Evolutionary conservation across 37 sponge, comb jelly and placozoan species (phyloP).

Genomic region (Diacarnus erythraeanus): DNA sequence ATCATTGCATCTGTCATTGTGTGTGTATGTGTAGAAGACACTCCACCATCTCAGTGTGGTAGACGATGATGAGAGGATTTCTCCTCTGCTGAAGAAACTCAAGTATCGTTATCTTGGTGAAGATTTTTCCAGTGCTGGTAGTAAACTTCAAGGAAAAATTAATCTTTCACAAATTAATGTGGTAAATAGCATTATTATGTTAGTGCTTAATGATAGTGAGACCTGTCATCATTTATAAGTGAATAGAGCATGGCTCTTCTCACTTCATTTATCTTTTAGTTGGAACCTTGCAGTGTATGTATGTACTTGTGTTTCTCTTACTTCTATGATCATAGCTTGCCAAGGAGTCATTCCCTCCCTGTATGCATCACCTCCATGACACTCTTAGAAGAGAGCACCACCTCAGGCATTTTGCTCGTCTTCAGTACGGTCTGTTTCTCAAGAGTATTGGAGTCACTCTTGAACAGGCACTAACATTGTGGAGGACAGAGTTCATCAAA

Average conservation of each 20-base stretch:
- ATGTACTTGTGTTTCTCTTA: not conserved
- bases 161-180: constrained; percentile 36
- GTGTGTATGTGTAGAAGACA: constrained; percentile 35
- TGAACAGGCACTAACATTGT: constrained; percentile 86
- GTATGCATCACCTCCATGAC: constrained; percentile 92
- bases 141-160: constrained; percentile 38
- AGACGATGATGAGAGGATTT: constrained; percentile 84
- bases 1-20: too few relatives aligned
- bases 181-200: constrained; percentile 10
- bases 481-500: constrained; percentile 83
- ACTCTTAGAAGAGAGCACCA: constrained; percentile 86
- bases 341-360: constrained; percentile 86
- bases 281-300: too few relatives aligned
- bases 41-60: constrained; percentile 66
- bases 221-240: not conserved
- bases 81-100: constrained; percentile 57
- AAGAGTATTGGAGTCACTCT: constrained; percentile 84
- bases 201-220: not conserved
- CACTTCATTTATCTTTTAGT: not conserved
- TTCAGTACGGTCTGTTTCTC: constrained; percentile 95
- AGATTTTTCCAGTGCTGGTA: constrained; percentile 43
- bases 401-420: constrained; percentile 84
- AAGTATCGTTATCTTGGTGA: constrained; percentile 62
- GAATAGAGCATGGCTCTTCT: not conserved
- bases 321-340: too few relatives aligned